A percentile compares a stretch with the other conserved stretches of the same genome.
Conservation (phyloP, 1,140 invertebrate genomes). For the Alviniconcha marisindica region DNA sequence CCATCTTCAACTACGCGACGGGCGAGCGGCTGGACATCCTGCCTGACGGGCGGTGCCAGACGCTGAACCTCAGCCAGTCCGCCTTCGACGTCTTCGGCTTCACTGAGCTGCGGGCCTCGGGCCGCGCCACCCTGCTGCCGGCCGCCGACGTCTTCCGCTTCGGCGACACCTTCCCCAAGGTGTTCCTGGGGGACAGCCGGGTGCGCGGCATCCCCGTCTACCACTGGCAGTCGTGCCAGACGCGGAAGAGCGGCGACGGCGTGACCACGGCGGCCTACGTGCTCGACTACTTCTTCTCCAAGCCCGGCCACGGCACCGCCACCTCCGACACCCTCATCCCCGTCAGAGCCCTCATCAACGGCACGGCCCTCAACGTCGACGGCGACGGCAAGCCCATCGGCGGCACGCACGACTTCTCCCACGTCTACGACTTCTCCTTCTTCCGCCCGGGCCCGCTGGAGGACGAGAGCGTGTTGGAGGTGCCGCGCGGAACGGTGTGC, state of each 20-base stretch:
- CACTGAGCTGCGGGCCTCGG: neutral
- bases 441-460: conserved; percentile 24
- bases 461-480: conserved; percentile 1
- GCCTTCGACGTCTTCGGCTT: conserved; percentile 20
- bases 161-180: neutral
- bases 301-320: conserved; percentile 13
- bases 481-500: conserved; percentile 25
- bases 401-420: conserved; percentile 31
- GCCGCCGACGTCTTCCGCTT: neutral
- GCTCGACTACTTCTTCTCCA: conserved; percentile 29
- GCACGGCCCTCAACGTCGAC: conserved; percentile 27
- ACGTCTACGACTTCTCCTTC: conserved; percentile 38
- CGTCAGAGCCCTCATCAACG: conserved; percentile 29
- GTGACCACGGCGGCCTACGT: neutral
- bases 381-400: neutral
- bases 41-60: neutral
- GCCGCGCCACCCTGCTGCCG: neutral
- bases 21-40: conserved; percentile 15
- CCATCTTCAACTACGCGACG: conserved; percentile 24
- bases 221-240: conserved; percentile 37
- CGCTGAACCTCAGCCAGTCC: neutral
- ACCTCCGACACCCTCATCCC: neutral
- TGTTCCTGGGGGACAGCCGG: neutral
- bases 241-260: neutral
- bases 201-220: conserved; percentile 31